Evolutionary conservation across 2,113 vertebrate species (phyloP).

Genomic region (Corvus cornix): DNA sequence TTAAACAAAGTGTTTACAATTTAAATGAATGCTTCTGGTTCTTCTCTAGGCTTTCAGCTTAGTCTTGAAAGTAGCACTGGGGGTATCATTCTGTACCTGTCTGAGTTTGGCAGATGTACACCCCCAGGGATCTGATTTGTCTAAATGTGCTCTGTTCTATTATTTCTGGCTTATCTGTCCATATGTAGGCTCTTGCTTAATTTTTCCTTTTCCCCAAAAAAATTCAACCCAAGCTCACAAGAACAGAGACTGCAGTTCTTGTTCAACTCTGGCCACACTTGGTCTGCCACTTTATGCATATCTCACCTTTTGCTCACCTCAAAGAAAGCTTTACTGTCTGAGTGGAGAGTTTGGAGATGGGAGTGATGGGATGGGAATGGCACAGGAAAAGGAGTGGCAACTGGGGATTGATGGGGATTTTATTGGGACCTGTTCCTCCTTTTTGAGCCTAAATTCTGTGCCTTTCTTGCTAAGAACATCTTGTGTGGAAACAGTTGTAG

Average conservation of each 20-base stretch:
- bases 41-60: not conserved
- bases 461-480: not conserved
- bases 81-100: not conserved
- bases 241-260: not conserved
- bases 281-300: not conserved
- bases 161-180: not conserved
- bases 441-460: not conserved
- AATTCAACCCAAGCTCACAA: not conserved
- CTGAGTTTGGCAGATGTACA: not conserved
- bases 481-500: not conserved
- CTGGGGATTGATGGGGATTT: not conserved
- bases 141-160: not conserved
- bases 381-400: not conserved
- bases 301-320: not conserved
- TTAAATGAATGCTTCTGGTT: not conserved
- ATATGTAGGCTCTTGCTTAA: not conserved
- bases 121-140: not conserved
- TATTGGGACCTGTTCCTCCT: not conserved
- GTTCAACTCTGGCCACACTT: not conserved
- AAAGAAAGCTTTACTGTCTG: not conserved
- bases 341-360: not conserved
- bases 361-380: not conserved
- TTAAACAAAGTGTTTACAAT: not conserved
- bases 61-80: not conserved
- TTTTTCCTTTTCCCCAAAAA: not conserved